phyloP scores from a whole-genome alignment of 2,113 vertebrate genomes.

The Diadophis punctatus region DNA sequence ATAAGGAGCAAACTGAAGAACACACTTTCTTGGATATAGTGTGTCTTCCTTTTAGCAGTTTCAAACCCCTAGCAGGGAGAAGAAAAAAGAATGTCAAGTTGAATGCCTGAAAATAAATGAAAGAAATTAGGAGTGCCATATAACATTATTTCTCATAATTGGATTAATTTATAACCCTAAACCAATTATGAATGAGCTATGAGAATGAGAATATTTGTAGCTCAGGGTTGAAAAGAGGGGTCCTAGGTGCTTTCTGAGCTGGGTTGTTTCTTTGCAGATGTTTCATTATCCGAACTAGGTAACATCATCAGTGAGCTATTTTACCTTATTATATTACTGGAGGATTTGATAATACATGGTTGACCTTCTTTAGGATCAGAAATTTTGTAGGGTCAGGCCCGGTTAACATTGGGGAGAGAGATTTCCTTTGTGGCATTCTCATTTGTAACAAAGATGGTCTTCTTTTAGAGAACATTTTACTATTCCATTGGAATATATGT shows the following conservation, averaged over 20 bases:
- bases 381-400: background rate
- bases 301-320: background rate
- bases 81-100: background rate
- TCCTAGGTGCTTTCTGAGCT: background rate
- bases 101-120: background rate
- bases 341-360: background rate
- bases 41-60: background rate
- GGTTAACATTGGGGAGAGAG: background rate
- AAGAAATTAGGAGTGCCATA: too few relatives aligned
- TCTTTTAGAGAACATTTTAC: background rate
- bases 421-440: background rate
- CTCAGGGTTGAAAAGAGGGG: background rate
- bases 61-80: background rate
- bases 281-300: background rate
- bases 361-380: background rate
- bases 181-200: background rate
- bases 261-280: background rate
- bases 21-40: background rate
- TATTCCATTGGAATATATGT: background rate
- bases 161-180: background rate
- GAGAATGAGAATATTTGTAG: background rate
- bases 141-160: background rate
- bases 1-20: background rate
- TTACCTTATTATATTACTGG: background rate
- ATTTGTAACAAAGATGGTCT: background rate